Percentiles rank a stretch among this genome's conserved stretches.
phyloP scores from a whole-genome alignment of 2,888 invertebrate species.

The Alloplasta piceator region DNA sequence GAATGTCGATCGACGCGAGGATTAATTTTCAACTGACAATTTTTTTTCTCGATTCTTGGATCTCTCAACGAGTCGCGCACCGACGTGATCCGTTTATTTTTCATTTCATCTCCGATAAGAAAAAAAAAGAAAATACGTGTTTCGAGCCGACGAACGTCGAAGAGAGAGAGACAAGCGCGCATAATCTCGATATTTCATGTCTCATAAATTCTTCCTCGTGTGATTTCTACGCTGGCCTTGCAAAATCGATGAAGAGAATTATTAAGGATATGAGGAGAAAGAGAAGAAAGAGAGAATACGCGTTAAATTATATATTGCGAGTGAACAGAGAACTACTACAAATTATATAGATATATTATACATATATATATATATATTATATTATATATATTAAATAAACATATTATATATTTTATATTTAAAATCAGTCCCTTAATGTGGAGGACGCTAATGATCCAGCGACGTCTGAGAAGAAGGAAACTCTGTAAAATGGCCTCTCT shows the following conservation, averaged over 20 bases:
- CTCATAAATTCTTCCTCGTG: slow-evolving; percentile 74
- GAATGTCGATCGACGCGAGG: slow-evolving; percentile 33
- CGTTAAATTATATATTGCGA: slow-evolving; percentile 77
- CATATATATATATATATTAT: slow-evolving; percentile 63
- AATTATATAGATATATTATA: slow-evolving; percentile 68
- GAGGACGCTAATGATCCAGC: slow-evolving; percentile 71
- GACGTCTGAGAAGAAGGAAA: slow-evolving; percentile 60
- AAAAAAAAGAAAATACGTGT: slow-evolving; percentile 21
- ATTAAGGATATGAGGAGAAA: slow-evolving; percentile 66
- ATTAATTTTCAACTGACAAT: not conserved
- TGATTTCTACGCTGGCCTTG: slow-evolving; percentile 83
- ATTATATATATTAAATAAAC: no score
- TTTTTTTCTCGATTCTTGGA: not conserved
- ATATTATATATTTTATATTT: slow-evolving; percentile 71
- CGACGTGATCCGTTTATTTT: slow-evolving; percentile 30
- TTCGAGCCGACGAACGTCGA: slow-evolving; percentile 34
- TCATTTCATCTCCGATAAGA: slow-evolving; percentile 61
- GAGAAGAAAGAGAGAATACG: slow-evolving; percentile 69
- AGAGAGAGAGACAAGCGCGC: slow-evolving; percentile 16
- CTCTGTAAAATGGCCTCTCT: slow-evolving; percentile 4
- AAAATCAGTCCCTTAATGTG: slow-evolving; percentile 74
- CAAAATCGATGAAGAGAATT: slow-evolving; percentile 79
- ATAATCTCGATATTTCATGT: slow-evolving; percentile 32
- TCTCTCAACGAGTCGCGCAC: slow-evolving; percentile 44
- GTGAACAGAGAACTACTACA: slow-evolving; percentile 74